Base-by-base conservation (phyloP, 2,797 vertebrate species). In the Merluccius polli region DNA sequence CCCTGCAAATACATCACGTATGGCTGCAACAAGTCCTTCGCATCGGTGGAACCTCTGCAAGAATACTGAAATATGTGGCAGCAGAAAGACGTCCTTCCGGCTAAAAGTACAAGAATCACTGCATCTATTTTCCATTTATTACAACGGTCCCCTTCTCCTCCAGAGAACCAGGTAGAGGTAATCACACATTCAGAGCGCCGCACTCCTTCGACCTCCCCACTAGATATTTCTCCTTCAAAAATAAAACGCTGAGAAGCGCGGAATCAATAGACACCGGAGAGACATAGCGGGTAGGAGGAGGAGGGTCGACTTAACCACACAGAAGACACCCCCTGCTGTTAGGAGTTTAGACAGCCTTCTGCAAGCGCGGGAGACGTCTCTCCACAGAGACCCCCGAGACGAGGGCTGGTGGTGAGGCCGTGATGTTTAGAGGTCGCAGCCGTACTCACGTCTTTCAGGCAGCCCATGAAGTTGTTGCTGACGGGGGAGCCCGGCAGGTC, bases 391-490 rank as follows among this genome's bases (percentile, higher is more conserved):
- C n/a, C 44, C 44, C 44, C 44, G 16, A 9, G 52, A 24, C 10
- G 52, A 59, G 52, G 9, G 3, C 7, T 38, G 29, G 74, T 75
- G 78, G 38, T 72, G 82, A 81, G 86, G 86, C 88, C 84, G 81
- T 4, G 21, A 2, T 11, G 41, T 48, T 48, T 18, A 5, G 41
- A 48, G 52, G 52, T n/a, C 24, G 11, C 10, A 77, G 82, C 75
- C 77, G 75, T 78, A 94, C 97, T 98, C 90, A 98, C 97, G n/a
- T 98, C 95, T 92, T 96, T 98, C 75, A 98, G 95, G 86, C 97
- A 98, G 86, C 97, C 97, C 95, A 97, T 96, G 91, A 98, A 98
- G 94, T 98, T 98, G 93, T 98, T 98, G 95, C 96, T 98, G 92
- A 98, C 95, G 0, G 96, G 95, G 0, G 97, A 98, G 35, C 97